phyloP scores from a whole-genome alignment of 2,888 invertebrate species.

The Polyommatus iphigenia region DNA sequence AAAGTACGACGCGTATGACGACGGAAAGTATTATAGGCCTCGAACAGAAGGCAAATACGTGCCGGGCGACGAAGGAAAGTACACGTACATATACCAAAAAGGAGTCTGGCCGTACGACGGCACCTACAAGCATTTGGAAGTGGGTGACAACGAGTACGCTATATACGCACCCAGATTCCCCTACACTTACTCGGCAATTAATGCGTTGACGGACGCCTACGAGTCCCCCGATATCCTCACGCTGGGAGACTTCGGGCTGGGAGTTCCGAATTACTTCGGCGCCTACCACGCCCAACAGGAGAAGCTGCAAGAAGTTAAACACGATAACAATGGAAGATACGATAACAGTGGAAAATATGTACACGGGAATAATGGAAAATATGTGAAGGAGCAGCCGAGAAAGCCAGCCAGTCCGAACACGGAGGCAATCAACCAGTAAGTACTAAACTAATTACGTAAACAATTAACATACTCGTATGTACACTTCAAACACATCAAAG shows the following conservation, averaged over 20 bases:
- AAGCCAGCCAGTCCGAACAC: conserved; percentile 45
- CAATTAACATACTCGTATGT: neutral
- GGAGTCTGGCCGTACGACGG: conserved; percentile 46
- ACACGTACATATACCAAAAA: conserved; percentile 46
- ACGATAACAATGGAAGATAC: neutral
- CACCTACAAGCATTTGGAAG: conserved; percentile 44
- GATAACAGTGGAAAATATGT: neutral
- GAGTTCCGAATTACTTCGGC: conserved; percentile 53
- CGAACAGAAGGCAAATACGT: conserved; percentile 75
- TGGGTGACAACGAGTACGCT: conserved; percentile 54
- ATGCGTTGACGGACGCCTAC: conserved; percentile 58
- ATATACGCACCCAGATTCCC: conserved; percentile 66
- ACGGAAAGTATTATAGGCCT: conserved; percentile 70
- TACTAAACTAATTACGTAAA: conserved; percentile 39
- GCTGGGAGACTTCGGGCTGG: conserved; percentile 53
- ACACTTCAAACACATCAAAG: too few relatives aligned
- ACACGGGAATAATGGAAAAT: neutral
- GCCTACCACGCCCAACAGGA: neutral
- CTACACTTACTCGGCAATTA: conserved; percentile 63
- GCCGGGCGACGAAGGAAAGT: conserved; percentile 61
- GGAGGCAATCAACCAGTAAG: conserved; percentile 67
- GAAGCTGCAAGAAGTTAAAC: neutral
- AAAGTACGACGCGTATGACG: conserved; percentile 58
- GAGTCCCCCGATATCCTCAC: conserved; percentile 56
- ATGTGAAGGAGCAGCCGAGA: conserved; percentile 50